These are phyloP conservation scores for Thamnophis elegans DNA, from an alignment of 2,797 vertebrate species.

Conservation along the genomic window DNA sequence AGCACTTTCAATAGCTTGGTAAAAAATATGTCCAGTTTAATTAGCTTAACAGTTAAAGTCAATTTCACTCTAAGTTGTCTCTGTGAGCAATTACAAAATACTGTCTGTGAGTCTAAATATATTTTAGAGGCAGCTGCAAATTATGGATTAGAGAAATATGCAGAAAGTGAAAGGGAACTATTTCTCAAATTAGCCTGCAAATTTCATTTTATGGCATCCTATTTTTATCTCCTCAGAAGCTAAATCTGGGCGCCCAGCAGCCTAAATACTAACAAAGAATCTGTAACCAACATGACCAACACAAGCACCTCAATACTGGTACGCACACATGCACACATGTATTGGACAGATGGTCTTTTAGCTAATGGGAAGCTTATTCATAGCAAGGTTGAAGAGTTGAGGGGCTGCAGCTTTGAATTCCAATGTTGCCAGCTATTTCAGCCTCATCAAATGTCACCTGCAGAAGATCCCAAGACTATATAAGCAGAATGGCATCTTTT, in stretches of 20 bases:
- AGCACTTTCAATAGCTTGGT: background rate
- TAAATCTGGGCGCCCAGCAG: background rate
- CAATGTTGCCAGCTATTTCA: slow-evolving; percentile 5
- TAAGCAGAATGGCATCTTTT: background rate
- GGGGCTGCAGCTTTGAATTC: slow-evolving; percentile 12
- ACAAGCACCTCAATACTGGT: background rate
- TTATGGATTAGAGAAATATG: background rate
- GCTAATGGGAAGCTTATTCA: background rate
- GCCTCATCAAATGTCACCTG: background rate
- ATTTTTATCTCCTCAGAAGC: slow-evolving; percentile 14
- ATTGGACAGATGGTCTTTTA: slow-evolving; percentile 1
- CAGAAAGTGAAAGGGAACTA: background rate
- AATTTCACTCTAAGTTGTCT: background rate
- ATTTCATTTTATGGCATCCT: background rate
- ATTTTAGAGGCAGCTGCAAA: background rate
- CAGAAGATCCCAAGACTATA: slow-evolving; percentile 17
- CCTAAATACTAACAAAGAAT: slow-evolving; percentile 6
- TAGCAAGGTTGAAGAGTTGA: background rate
- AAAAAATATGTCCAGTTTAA: background rate
- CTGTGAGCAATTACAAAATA: background rate
- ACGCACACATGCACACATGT: background rate
- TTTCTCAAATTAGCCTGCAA: slow-evolving; percentile 6
- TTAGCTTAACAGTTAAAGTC: background rate
- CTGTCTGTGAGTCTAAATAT: background rate
- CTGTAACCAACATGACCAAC: background rate